phyloP scores from a whole-genome alignment of 2,113 vertebrate species.

The Erinaceus europaeus region DNA sequence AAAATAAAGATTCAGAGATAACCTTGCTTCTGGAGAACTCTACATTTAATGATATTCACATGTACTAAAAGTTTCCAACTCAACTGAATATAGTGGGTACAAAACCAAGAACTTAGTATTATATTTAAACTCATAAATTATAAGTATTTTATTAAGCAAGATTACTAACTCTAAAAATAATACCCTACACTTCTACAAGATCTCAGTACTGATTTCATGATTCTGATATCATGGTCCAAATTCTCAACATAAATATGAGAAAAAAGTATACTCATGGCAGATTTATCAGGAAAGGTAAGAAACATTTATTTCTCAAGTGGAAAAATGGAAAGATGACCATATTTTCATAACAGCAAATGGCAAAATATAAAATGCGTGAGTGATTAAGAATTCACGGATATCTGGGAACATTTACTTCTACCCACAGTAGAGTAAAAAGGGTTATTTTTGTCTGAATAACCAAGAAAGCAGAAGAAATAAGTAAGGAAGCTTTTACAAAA shows the following conservation, averaged over 20 bases:
- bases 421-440: too few species aligned
- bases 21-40: neutral
- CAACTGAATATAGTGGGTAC: neutral
- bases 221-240: neutral
- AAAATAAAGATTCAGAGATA: slow-evolving; percentile 4
- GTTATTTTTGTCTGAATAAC: too few species aligned
- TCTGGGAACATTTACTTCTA: too few species aligned
- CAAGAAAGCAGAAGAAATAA: too few species aligned
- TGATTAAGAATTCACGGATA: too few species aligned
- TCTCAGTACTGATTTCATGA: neutral
- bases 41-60: neutral
- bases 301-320: neutral
- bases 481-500: too few species aligned
- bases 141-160: neutral
- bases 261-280: neutral
- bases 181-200: neutral
- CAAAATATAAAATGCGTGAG: too few species aligned
- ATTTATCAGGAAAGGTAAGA: neutral
- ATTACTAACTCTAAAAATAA: neutral
- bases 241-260: neutral
- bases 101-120: neutral
- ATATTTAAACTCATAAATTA: neutral
- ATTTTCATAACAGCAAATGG: slow-evolving; percentile 24
- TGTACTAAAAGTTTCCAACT: neutral
- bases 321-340: neutral